Percentiles rank a stretch among this genome's conserved stretches.
Evolutionary conservation across 2,113 vertebrate genomes (phyloP).

Genomic region (Callocephalon fimbriatum): DNA sequence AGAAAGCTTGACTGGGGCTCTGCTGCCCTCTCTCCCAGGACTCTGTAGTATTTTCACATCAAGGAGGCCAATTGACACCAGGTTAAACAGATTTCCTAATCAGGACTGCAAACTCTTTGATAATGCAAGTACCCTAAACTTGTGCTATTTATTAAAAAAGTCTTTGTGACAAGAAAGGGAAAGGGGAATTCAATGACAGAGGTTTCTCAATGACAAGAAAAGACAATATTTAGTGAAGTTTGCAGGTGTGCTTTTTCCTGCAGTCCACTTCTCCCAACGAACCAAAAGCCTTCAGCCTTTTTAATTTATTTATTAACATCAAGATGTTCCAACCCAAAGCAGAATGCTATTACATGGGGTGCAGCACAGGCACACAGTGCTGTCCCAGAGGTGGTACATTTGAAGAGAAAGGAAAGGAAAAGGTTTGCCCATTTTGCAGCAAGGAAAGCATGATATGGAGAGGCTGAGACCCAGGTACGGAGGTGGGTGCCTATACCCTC

Average conservation of each 20-base stretch:
- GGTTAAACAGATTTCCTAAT: constrained; percentile 68
- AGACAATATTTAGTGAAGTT: neutral
- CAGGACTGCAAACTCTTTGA: constrained; percentile 41
- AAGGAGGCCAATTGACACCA: constrained; percentile 54
- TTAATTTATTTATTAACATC: neutral
- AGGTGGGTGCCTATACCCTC: fast-evolving
- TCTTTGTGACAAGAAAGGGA: neutral
- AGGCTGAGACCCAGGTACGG: neutral
- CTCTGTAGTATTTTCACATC: constrained; percentile 27
- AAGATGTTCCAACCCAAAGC: neutral
- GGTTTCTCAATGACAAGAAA: neutral
- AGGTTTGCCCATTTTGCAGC: fast-evolving
- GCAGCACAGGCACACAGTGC: neutral
- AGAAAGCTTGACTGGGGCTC: neutral
- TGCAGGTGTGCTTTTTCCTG: neutral
- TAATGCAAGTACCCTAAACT: neutral
- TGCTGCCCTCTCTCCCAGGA: constrained; percentile 25
- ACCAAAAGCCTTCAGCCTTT: neutral
- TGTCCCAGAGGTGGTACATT: fast-evolving
- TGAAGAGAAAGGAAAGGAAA: neutral
- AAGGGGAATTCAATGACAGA: constrained; percentile 63
- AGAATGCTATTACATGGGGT: neutral
- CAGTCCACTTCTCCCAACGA: neutral
- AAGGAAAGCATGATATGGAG: fast-evolving
- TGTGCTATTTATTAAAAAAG: neutral